Evolutionary conservation across 1,140 invertebrate genomes (phyloP).

Genomic region (Euura lappo): DNA sequence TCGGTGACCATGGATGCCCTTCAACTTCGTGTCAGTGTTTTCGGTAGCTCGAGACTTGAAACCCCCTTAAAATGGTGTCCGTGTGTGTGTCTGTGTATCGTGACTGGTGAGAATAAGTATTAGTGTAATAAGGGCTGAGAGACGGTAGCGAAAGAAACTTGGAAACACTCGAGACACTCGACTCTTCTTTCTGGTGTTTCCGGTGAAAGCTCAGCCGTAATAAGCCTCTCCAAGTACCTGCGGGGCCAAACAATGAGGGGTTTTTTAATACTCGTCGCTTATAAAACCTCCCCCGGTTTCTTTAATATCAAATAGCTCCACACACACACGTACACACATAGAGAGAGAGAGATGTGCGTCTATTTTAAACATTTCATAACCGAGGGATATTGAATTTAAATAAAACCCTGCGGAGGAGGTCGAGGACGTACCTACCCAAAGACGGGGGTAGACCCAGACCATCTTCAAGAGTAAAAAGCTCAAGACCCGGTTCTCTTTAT

Average conservation of each 20-base stretch:
- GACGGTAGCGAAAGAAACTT: background rate
- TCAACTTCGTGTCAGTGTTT: too few relatives aligned
- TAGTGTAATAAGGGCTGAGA: too few relatives aligned
- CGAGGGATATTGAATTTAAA: background rate
- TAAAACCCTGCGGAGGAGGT: too few relatives aligned
- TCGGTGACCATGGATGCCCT: too few relatives aligned
- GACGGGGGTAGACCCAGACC: too few relatives aligned
- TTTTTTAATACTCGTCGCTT: background rate
- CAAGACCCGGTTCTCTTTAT: too few relatives aligned
- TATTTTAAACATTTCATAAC: background rate
- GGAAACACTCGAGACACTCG: background rate
- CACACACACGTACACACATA: background rate
- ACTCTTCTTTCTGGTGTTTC: background rate
- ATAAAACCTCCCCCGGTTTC: background rate
- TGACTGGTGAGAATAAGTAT: too few relatives aligned
- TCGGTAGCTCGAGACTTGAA: too few relatives aligned
- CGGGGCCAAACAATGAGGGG: background rate
- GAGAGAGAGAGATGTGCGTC: background rate
- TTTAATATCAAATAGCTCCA: background rate
- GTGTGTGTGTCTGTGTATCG: too few relatives aligned
- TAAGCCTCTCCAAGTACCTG: background rate
- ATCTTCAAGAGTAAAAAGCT: too few relatives aligned
- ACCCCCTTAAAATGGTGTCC: too few relatives aligned
- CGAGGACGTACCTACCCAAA: too few relatives aligned
- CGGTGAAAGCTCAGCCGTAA: background rate